These are phyloP conservation scores for Pterobdella sp. DNA, from an alignment of 2,888 invertebrate species.

Conservation along the genomic window DNA sequence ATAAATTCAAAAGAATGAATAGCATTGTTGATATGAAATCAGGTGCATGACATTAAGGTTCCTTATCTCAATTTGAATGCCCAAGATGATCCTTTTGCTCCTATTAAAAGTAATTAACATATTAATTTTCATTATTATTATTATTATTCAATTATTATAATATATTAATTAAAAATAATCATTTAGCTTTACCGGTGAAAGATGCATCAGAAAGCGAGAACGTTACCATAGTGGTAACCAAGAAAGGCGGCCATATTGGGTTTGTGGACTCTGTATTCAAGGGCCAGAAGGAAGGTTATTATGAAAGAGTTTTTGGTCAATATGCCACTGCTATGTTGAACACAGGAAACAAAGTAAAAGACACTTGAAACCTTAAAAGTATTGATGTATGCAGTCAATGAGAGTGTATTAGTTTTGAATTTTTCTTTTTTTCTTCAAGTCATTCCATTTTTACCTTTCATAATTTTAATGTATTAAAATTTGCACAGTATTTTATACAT, in stretches of 20 bases:
- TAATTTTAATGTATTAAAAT: too few relatives aligned
- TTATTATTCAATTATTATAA: too few relatives aligned
- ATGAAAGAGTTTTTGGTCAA: neutral
- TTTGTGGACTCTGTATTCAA: neutral
- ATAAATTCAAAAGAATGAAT: too few relatives aligned
- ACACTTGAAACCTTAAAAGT: too few relatives aligned
- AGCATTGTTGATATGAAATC: too few relatives aligned
- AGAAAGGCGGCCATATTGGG: neutral
- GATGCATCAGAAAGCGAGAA: neutral
- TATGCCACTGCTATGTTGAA: slow-evolving; percentile 2
- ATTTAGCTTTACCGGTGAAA: neutral
- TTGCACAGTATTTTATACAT: too few relatives aligned
- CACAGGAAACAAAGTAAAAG: neutral
- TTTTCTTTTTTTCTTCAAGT: too few relatives aligned
- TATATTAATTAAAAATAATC: neutral
- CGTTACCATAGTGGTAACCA: neutral
- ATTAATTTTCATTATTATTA: too few relatives aligned
- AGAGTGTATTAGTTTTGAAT: too few relatives aligned
- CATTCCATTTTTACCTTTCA: too few relatives aligned
- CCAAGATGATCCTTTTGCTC: neutral
- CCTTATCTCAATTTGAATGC: neutral
- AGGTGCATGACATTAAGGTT: neutral
- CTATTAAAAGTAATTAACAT: neutral
- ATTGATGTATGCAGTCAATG: too few relatives aligned
- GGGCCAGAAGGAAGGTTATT: neutral